These are phyloP conservation scores for Parelbella ahira DNA, from an alignment of 2,888 invertebrate genomes.

Conservation along the genomic window DNA sequence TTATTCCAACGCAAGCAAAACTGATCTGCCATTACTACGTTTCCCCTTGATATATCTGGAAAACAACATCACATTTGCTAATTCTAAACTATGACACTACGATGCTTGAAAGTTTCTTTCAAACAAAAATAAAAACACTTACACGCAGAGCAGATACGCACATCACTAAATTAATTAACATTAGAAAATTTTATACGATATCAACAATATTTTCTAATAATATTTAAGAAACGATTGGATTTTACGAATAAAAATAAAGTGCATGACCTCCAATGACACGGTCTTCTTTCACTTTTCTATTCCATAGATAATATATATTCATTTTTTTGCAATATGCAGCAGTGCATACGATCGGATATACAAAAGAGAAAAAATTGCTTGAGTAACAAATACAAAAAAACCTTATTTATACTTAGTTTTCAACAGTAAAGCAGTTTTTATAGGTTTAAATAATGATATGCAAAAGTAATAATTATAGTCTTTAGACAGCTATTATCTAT, in stretches of 20 bases:
- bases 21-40: constrained; percentile 81
- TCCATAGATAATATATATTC: constrained; percentile 26
- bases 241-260: constrained; percentile 74
- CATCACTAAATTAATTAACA: constrained; percentile 29
- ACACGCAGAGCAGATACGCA: constrained; percentile 22
- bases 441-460: no score
- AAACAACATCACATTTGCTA: constrained; percentile 35
- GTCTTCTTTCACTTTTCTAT: constrained; percentile 66
- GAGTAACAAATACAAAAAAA: no score
- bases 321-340: constrained; percentile 25
- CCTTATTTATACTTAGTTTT: no score
- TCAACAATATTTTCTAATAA: constrained; percentile 27
- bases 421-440: no score
- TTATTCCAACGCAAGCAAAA: constrained; percentile 89
- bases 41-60: constrained; percentile 43
- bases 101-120: constrained; percentile 10
- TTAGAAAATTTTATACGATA: constrained; percentile 27
- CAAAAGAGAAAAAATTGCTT: no score
- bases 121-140: constrained; percentile 25
- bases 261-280: constrained; percentile 72
- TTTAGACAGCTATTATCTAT: no score
- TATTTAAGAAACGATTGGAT: constrained; percentile 30
- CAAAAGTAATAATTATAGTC: no score
- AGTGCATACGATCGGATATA: constrained; percentile 2
- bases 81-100: constrained; percentile 30